A percentile compares a stretch with the other conserved stretches of the same genome.
These are phyloP conservation scores for Polypedilum pembai DNA, from an alignment of 1,140 invertebrate species.

Conservation along the genomic window DNA sequence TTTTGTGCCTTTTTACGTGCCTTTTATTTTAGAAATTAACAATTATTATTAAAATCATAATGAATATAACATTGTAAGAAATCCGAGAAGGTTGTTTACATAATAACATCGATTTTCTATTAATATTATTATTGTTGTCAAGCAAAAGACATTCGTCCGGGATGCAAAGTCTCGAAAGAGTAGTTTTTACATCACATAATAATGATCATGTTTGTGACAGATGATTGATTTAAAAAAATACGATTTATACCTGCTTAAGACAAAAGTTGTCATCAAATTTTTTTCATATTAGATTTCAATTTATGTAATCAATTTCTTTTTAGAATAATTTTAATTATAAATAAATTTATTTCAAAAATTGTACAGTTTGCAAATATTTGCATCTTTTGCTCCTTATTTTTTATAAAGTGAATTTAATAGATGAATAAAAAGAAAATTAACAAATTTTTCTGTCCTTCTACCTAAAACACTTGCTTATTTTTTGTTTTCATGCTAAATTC, in stretches of 20 bases:
- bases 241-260: too few relatives aligned
- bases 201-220: too few relatives aligned
- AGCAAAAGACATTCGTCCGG: neutral
- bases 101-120: too few relatives aligned
- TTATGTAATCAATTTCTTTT: too few relatives aligned
- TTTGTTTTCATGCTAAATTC: neutral
- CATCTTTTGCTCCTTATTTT: neutral
- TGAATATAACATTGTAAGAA: too few relatives aligned
- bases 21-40: conserved; percentile 3
- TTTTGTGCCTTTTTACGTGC: conserved; percentile 3
- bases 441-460: neutral
- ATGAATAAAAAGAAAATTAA: too few relatives aligned
- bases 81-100: too few relatives aligned
- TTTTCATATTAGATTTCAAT: too few relatives aligned
- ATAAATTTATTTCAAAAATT: neutral
- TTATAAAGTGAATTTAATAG: too few relatives aligned
- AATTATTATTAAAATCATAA: neutral
- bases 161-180: neutral
- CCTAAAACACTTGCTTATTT: neutral
- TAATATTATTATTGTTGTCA: neutral
- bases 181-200: too few relatives aligned
- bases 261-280: too few relatives aligned
- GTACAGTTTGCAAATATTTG: neutral
- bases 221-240: too few relatives aligned
- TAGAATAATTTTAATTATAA: neutral